Evolutionary conservation across 2,113 vertebrate genomes (phyloP), one percentile per base, ranked within the genome.

Genomic region (Sebastes schlegelii): DNA sequence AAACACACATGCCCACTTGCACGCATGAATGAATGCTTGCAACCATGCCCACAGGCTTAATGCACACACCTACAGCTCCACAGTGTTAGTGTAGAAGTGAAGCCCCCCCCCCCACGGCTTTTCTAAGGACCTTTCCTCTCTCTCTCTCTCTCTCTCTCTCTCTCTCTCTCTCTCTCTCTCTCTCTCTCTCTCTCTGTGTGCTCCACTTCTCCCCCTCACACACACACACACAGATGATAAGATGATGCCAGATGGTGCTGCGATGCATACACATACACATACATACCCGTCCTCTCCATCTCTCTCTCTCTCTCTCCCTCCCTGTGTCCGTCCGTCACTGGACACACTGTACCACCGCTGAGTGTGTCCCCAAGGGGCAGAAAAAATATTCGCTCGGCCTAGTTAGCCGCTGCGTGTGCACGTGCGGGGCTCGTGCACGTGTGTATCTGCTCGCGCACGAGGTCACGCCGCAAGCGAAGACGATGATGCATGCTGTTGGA

Each of bases 221-320:
- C 48, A 57, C 66, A 45, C 72, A 65, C 72, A 43, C 74, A 68
- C 40, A 70, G 2, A 69, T 1, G 23, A 64, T 48, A 61, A 63
- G 54, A 74, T 45, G 73, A 72, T 68, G 76, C 23, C 88, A 93
- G 89, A 90, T 91, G 86, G 88, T 49, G 63, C 84, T 80, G 55
- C 48, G 13, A 58, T 60, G 62, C 81, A 81, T 4, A 72, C 62
- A 77, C 81, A 81, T 4, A 72, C 62, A 77, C 66, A 66, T 52
- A 42, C 65, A 58, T 69, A 3, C 12, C 49, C 70, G 45, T 55
- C 7, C 48, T 66, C 70, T 72, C 60, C 54, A 58, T 8, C 60
- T 16, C 63, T 74, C 42, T 69, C 68, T 68, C 63, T 45, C 21
- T 65, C 74, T 46, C 48, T 62, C 43, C 61, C 57, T 42, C 54